Conservation (phyloP, 2,797 vertebrate genomes). For the Myotis findleyi region DNA sequence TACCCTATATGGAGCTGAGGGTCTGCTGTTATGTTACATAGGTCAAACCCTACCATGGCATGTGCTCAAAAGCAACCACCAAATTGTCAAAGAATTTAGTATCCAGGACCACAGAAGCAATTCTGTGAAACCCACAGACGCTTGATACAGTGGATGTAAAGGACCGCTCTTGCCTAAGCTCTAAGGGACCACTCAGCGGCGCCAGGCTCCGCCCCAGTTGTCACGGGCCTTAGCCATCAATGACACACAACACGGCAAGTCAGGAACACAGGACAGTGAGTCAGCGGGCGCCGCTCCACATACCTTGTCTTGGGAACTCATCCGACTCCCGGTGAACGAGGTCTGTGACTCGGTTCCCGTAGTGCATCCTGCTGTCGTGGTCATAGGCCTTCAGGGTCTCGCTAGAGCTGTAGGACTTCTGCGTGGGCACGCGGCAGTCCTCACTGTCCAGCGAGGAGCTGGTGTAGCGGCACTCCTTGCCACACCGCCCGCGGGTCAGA, state of each 20-base stretch:
- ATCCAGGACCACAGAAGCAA: not conserved
- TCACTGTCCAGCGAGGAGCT: slow-evolving; percentile 95
- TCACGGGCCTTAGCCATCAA: rapidly evolving
- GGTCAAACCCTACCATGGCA: not conserved
- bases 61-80: not conserved
- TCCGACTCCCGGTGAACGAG: slow-evolving; percentile 97
- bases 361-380: slow-evolving; percentile 96
- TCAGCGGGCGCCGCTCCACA: slow-evolving; percentile 42
- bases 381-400: slow-evolving; percentile 98
- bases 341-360: slow-evolving; percentile 95
- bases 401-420: slow-evolving; percentile 99
- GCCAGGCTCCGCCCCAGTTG: not conserved
- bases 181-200: not conserved
- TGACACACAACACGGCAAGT: not conserved
- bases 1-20: not conserved
- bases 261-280: not conserved
- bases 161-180: not conserved
- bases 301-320: slow-evolving; percentile 98
- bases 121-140: not conserved
- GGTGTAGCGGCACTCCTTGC: slow-evolving; percentile 96
- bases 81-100: not conserved
- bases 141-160: not conserved
- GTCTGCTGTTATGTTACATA: not conserved
- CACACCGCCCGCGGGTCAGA: slow-evolving; percentile 93
- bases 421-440: slow-evolving; percentile 96